Base-by-base conservation (phyloP, 2,888 invertebrate species). In the Thera britannica region DNA sequence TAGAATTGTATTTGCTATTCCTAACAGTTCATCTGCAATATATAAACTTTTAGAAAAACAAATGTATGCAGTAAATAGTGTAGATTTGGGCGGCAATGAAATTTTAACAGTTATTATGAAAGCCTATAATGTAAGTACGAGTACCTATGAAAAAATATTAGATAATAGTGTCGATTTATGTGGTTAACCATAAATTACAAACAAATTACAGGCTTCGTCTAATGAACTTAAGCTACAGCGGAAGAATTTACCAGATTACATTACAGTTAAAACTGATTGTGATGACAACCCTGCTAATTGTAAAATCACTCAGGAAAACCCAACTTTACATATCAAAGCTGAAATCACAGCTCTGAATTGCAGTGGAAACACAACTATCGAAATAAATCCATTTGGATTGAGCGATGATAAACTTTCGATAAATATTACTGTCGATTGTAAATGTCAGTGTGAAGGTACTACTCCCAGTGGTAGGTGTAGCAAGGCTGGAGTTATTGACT, bases 1-100 rank as follows among this genome's bases (percentile, higher is more conserved):
- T 52, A 96, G 96, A 84, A 94, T 98, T 51, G 97, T 98, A 77
- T 97, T 97, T 87, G 97, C 97, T 1, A 96, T 96, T 9, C 94
- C 95, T 2, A 75, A 85, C 23, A 23, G 23, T 23, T 23, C 79
- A 57, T 86, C 6, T 70, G 76, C 34, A 11, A 62, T 0, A 83
- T 97, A 97, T 79, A 80, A 87, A 71, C 82, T 87, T 58, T 88
- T 97, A 62, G 93, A 94, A 23, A 83, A 92, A 2, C 90, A 94
- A 59, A 96, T 98, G 73, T 94, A 95, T 72, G 96, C 96, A 46
- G 95, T 97, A 0, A 94, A 95, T 58, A 95, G 95, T 70, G 97
- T 96, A 12, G 75, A 76, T 57, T 67, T 90, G 12, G 48, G 46
- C 1, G 66, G 72, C 5, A 88, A 94, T 36, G 96, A 96, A 84